phyloP scores from a whole-genome alignment of 2,113 vertebrate genomes.

The Rhynchomys soricoides region DNA sequence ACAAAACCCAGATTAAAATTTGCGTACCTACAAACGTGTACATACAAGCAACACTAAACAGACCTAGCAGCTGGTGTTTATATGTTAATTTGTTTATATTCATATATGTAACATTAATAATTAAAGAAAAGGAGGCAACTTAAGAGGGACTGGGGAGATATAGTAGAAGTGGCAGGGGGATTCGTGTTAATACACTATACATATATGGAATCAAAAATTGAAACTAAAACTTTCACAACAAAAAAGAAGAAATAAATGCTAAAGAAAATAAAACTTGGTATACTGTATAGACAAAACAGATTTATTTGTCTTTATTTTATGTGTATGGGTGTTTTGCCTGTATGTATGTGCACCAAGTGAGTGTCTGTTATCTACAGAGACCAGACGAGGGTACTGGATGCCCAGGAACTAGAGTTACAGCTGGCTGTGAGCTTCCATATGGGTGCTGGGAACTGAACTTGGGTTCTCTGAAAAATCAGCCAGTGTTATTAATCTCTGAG shows the following conservation, averaged over 20 bases:
- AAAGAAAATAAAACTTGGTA: neutral
- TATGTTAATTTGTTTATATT: neutral
- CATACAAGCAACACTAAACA: neutral
- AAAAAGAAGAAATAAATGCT: neutral
- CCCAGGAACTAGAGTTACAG: neutral
- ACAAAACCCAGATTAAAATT: neutral
- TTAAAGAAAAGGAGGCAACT: neutral
- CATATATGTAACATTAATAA: neutral
- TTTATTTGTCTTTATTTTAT: neutral
- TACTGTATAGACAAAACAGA: neutral
- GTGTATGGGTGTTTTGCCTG: neutral
- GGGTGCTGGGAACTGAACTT: neutral
- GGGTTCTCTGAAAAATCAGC: neutral
- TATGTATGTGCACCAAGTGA: neutral
- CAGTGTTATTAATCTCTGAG: neutral
- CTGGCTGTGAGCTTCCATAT: neutral
- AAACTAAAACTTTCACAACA: neutral
- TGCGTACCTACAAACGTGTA: neutral
- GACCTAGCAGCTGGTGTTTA: too few species aligned
- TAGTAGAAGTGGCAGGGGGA: neutral
- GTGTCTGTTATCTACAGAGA: neutral
- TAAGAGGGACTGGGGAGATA: neutral
- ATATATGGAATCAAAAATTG: neutral
- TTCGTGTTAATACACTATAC: neutral
- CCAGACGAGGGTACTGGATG: neutral